phyloP scores from a whole-genome alignment of 2,797 vertebrate genomes.

The Spea hammondii region DNA sequence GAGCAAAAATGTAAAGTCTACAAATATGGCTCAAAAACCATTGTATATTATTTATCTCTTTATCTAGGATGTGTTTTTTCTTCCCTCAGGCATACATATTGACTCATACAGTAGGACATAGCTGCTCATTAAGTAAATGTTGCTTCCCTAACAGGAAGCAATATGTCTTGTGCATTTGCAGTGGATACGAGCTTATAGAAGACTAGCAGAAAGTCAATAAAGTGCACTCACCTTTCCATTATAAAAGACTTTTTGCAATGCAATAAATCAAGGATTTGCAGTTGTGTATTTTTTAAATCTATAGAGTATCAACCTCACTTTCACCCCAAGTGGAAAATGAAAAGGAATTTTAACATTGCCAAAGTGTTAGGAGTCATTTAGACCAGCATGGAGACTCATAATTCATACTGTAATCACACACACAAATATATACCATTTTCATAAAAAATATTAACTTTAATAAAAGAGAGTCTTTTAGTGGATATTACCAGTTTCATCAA shows the following conservation, averaged over 20 bases:
- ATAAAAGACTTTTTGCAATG: constrained; percentile 34
- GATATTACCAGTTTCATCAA: no score
- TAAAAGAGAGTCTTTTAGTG: no score
- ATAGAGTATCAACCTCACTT: constrained; percentile 23
- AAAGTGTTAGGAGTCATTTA: neutral
- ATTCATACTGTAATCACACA: neutral
- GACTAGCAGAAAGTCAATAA: constrained; percentile 47
- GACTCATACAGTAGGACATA: constrained; percentile 45
- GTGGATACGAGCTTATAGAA: constrained; percentile 42
- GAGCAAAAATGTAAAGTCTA: constrained; percentile 25
- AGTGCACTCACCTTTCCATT: constrained; percentile 48
- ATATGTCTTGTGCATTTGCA: constrained; percentile 41
- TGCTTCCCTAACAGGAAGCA: constrained; percentile 39
- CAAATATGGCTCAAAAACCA: constrained; percentile 30
- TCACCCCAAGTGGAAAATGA: constrained; percentile 20
- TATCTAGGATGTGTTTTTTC: constrained; percentile 22
- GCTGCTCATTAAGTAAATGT: constrained; percentile 48
- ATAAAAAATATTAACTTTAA: no score
- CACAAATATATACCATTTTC: neutral
- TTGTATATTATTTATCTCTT: constrained; percentile 40
- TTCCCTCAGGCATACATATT: constrained; percentile 39
- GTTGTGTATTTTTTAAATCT: constrained; percentile 29
- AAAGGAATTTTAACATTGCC: neutral
- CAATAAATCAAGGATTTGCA: constrained; percentile 37
- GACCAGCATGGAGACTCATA: neutral